Conservation (phyloP, 2,888 invertebrate genomes). For the Ectemnius continuus region DNA sequence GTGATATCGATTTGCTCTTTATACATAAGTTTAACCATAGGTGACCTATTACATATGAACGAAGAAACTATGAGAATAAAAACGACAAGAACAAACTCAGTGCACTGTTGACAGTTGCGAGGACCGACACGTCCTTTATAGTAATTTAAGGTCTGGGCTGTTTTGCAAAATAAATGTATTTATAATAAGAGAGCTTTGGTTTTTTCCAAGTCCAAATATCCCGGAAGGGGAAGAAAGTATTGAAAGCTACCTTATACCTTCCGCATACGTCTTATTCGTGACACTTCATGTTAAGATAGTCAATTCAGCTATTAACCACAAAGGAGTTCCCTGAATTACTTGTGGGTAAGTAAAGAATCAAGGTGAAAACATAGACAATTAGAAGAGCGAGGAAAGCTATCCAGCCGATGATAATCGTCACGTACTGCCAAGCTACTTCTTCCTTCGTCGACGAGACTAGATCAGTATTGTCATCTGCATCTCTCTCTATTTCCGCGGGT, state of each 20-base stretch:
- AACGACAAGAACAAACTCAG: conserved; percentile 13
- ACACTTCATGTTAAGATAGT: not conserved
- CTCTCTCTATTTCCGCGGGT: conserved; percentile 61
- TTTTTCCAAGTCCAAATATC: too few relatives aligned
- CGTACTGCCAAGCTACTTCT: conserved; percentile 61
- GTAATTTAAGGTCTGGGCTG: conserved; percentile 41
- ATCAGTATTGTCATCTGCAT: conserved; percentile 60
- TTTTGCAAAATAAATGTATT: conserved; percentile 65
- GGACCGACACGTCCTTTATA: conserved; percentile 37
- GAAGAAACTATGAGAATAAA: too few relatives aligned
- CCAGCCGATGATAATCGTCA: conserved; percentile 65
- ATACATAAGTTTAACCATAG: too few relatives aligned
- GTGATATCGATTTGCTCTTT: too few relatives aligned
- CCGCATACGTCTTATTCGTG: conserved; percentile 1
- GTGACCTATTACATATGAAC: not conserved
- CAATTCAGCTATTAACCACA: not conserved
- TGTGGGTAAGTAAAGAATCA: conserved; percentile 51
- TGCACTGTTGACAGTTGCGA: conserved; percentile 43
- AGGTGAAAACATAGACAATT: conserved; percentile 62
- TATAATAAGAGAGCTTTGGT: conserved; percentile 49
- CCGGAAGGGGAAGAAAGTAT: not conserved
- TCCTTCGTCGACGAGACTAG: conserved; percentile 52
- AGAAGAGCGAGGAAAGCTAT: conserved; percentile 59
- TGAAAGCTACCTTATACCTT: conserved; percentile 16
- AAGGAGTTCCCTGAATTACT: not conserved